Conservation (phyloP, 2,113 vertebrate genomes). For the Ursus arctos region DNA sequence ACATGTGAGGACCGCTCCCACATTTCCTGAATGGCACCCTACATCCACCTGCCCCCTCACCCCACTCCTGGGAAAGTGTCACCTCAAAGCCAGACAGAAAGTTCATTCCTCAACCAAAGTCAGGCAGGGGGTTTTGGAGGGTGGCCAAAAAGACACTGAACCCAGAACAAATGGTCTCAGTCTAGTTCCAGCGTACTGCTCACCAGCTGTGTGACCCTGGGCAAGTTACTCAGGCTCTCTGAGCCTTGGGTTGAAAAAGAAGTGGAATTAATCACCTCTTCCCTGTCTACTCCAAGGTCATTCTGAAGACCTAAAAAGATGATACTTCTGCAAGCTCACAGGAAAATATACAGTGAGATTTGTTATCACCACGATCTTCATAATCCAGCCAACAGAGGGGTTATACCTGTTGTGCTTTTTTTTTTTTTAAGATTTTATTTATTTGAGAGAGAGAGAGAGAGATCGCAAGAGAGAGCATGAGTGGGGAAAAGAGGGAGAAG, state of each 20-base stretch:
- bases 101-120: neutral
- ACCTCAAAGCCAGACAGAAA: neutral
- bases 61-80: accelerated
- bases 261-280: neutral
- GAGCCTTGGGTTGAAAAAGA: neutral
- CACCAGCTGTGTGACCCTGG: neutral
- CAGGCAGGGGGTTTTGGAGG: neutral
- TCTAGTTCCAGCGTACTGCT: accelerated
- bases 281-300: neutral
- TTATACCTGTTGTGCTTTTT: accelerated
- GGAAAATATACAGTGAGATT: neutral
- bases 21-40: neutral
- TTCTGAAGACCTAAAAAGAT: neutral
- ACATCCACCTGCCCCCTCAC: neutral
- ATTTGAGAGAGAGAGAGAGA: too few relatives aligned
- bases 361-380: neutral
- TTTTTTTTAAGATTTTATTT: neutral
- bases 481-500: too few relatives aligned
- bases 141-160: neutral
- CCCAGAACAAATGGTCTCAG: neutral
- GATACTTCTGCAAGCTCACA: neutral
- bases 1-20: neutral
- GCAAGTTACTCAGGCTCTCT: neutral
- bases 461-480: too few relatives aligned
- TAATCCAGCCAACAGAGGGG: neutral